phyloP scores from a whole-genome alignment of 2,888 invertebrate species.

The Neoaliturus tenellus region DNA sequence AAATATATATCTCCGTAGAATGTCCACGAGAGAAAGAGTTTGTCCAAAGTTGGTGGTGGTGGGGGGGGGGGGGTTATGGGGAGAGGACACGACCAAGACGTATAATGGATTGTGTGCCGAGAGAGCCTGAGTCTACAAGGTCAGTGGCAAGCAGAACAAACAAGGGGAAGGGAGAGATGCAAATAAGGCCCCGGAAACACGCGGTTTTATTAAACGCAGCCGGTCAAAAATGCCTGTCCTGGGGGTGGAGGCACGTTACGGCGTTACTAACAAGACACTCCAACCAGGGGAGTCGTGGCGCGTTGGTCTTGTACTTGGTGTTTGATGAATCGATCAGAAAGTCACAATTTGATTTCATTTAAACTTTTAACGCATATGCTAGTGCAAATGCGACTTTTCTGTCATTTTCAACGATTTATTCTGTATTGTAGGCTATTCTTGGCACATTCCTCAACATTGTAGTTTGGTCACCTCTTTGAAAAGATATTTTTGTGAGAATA shows the following conservation, averaged over 20 bases:
- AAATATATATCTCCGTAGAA: too few species aligned
- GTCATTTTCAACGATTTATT: too few species aligned
- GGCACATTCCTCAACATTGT: too few species aligned
- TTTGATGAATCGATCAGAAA: too few species aligned
- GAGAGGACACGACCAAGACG: not conserved
- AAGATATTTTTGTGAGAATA: too few species aligned
- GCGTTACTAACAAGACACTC: not conserved
- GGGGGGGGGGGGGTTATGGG: not conserved
- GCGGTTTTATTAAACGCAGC: constrained; percentile 40
- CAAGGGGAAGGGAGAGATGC: constrained; percentile 34
- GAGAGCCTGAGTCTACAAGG: not conserved
- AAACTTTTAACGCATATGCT: too few species aligned
- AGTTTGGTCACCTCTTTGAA: too few species aligned
- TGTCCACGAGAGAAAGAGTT: too few species aligned
- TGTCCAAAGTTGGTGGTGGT: not conserved
- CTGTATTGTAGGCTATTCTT: too few species aligned
- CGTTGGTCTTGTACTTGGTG: too few species aligned
- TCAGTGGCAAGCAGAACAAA: constrained; percentile 20
- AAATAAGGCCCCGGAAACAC: constrained; percentile 3
- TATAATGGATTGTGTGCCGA: constrained; percentile 41
- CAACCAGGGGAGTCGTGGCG: not conserved
- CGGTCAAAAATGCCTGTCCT: constrained; percentile 1
- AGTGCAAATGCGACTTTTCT: too few species aligned
- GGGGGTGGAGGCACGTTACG: not conserved
- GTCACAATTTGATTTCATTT: too few species aligned